These are phyloP conservation scores for Scaptomyza parva DNA, from an alignment of 2,888 invertebrate genomes.

Conservation along the genomic window DNA sequence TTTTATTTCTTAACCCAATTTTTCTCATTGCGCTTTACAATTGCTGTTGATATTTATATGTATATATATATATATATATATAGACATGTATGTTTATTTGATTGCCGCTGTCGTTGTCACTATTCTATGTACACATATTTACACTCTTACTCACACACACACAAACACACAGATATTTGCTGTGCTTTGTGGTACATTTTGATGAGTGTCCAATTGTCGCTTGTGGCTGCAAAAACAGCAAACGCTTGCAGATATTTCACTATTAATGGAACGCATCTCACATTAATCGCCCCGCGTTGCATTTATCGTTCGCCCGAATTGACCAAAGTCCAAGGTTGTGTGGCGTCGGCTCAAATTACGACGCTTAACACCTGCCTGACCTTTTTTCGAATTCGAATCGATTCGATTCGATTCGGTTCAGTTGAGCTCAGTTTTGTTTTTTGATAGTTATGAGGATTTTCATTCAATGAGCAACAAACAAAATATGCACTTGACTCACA, in stretches of 20 bases:
- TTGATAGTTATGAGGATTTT: too few species aligned
- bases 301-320: background rate
- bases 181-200: constrained; percentile 16
- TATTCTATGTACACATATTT: constrained; percentile 22
- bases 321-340: constrained; percentile 51
- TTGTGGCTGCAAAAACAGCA: constrained; percentile 21
- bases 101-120: constrained; percentile 15
- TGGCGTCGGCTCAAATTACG: constrained; percentile 5
- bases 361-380: constrained; percentile 6
- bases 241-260: constrained; percentile 20
- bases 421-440: background rate
- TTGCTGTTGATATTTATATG: constrained; percentile 23
- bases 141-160: constrained; percentile 1
- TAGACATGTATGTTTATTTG: constrained; percentile 6
- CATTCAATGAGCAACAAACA: too few species aligned
- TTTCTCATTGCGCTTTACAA: constrained; percentile 42
- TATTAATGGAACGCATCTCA: constrained; percentile 45
- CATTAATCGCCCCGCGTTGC: constrained; percentile 15
- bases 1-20: constrained; percentile 77
- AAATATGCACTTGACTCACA: too few species aligned
- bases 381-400: too few species aligned
- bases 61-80: constrained; percentile 8
- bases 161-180: background rate
- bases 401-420: too few species aligned
- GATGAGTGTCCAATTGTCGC: constrained; percentile 1